Evolutionary conservation across 2,888 invertebrate genomes (phyloP).

Genomic region (Sinotaia quadrata): DNA sequence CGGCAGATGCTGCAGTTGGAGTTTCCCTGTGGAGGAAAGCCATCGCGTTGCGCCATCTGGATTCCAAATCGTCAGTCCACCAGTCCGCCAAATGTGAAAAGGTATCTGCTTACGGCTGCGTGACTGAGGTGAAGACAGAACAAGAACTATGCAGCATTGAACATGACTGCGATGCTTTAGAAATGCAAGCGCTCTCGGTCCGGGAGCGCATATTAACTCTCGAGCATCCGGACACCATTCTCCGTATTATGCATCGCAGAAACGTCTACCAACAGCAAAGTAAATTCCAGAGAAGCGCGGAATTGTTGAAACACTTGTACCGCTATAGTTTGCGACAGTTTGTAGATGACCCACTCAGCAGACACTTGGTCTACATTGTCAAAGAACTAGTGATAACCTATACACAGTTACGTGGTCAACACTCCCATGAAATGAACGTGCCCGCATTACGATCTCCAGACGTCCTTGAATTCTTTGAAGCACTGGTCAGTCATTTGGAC

Average conservation of each 20-base stretch:
- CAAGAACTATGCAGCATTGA: constrained; percentile 48
- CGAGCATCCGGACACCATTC: constrained; percentile 89
- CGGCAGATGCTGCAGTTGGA: constrained; percentile 78
- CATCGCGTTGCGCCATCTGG: constrained; percentile 77
- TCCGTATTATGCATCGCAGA: constrained; percentile 76
- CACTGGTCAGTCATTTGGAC: constrained; percentile 77
- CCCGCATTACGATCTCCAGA: constrained; percentile 78
- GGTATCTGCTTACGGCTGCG: constrained; percentile 44
- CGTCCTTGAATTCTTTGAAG: constrained; percentile 80
- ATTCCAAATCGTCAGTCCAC: constrained; percentile 39
- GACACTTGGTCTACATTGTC: constrained; percentile 71
- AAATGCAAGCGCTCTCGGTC: constrained; percentile 87
- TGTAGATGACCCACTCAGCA: background rate
- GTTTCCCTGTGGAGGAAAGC: constrained; percentile 82
- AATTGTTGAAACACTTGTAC: constrained; percentile 88
- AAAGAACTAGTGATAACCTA: constrained; percentile 88
- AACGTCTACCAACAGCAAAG: constrained; percentile 76
- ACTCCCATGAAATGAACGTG: constrained; percentile 61
- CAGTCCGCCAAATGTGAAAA: constrained; percentile 29
- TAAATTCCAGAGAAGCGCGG: constrained; percentile 85
- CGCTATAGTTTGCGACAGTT: constrained; percentile 55
- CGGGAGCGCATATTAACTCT: constrained; percentile 89
- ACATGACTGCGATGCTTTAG: constrained; percentile 52
- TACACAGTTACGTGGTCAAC: constrained; percentile 75
- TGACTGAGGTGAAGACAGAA: constrained; percentile 49